phyloP scores from a whole-genome alignment of 2,113 vertebrate genomes.

The Apeltes quadracus region DNA sequence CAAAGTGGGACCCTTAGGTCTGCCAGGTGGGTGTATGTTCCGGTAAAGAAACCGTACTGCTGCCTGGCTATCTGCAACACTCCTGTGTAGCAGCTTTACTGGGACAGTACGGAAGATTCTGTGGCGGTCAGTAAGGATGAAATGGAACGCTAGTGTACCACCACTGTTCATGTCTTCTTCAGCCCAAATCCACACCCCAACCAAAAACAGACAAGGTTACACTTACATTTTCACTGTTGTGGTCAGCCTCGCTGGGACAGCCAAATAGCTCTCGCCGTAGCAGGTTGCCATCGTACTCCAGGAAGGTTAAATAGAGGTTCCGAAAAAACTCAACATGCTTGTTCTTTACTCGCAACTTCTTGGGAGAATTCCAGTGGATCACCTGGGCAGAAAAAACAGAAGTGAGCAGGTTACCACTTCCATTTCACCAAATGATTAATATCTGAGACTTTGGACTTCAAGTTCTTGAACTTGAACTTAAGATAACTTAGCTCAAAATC shows the following conservation, averaged over 20 bases:
- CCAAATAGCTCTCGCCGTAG: conserved; percentile 94
- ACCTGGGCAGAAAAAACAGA: conserved; percentile 80
- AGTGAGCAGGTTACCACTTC: neutral
- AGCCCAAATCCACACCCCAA: neutral
- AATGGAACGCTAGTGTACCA: neutral
- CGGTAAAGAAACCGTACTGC: too few species aligned
- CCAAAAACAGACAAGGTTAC: neutral
- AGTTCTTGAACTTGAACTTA: too few species aligned
- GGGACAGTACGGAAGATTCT: too few species aligned
- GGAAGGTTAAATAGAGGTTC: conserved; percentile 96
- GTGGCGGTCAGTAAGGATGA: too few species aligned
- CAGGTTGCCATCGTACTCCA: conserved; percentile 97
- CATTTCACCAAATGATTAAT: neutral
- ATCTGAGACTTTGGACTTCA: neutral
- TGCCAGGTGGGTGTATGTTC: too few species aligned
- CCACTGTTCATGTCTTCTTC: neutral
- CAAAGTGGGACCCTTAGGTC: too few species aligned
- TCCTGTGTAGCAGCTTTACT: too few species aligned
- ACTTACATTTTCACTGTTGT: conserved; percentile 97
- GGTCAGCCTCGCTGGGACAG: conserved; percentile 92
- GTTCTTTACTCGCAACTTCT: conserved; percentile 97
- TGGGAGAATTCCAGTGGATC: conserved; percentile 99
- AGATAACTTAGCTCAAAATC: neutral
- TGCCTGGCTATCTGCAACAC: too few species aligned
- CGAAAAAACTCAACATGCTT: conserved; percentile 99